Conservation (phyloP, 2,888 invertebrate genomes). For the Drosophila austrosaltans region DNA sequence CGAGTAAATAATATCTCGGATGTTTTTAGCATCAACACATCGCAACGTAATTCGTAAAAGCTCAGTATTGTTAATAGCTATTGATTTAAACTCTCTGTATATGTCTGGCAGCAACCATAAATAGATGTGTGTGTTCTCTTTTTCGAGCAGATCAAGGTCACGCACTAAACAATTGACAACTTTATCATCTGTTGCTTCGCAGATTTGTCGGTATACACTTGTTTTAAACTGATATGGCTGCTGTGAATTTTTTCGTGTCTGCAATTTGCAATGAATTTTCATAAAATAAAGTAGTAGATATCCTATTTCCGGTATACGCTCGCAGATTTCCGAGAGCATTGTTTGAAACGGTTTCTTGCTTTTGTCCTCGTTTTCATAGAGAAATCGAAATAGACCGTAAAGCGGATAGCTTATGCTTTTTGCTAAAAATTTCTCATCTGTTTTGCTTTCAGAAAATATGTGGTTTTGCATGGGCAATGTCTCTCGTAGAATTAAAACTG, state of each 20-base stretch:
- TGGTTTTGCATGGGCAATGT: slow-evolving; percentile 81
- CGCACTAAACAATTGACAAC: slow-evolving; percentile 83
- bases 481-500: slow-evolving; percentile 81
- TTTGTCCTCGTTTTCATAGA: slow-evolving; percentile 89
- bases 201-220: slow-evolving; percentile 94
- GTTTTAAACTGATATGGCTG: slow-evolving; percentile 90
- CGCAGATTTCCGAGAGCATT: slow-evolving; percentile 91
- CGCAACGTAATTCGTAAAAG: slow-evolving; percentile 95
- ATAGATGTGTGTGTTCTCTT: slow-evolving; percentile 93
- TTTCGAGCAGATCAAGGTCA: slow-evolving; percentile 94
- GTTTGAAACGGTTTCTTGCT: slow-evolving; percentile 91
- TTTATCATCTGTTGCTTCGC: slow-evolving; percentile 89
- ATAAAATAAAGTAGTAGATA: slow-evolving; percentile 95
- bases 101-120: slow-evolving; percentile 97
- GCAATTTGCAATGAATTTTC: slow-evolving; percentile 88
- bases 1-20: slow-evolving; percentile 95
- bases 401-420: slow-evolving; percentile 92
- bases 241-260: slow-evolving; percentile 85
- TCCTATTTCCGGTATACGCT: slow-evolving; percentile 89
- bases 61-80: slow-evolving; percentile 93
- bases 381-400: slow-evolving; percentile 93
- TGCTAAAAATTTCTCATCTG: slow-evolving; percentile 86
- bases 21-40: slow-evolving; percentile 93
- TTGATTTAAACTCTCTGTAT: slow-evolving; percentile 94
- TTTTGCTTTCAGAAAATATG: slow-evolving; percentile 85